Conservation (phyloP, 2,113 vertebrate genomes). For the Turnix velox region DNA sequence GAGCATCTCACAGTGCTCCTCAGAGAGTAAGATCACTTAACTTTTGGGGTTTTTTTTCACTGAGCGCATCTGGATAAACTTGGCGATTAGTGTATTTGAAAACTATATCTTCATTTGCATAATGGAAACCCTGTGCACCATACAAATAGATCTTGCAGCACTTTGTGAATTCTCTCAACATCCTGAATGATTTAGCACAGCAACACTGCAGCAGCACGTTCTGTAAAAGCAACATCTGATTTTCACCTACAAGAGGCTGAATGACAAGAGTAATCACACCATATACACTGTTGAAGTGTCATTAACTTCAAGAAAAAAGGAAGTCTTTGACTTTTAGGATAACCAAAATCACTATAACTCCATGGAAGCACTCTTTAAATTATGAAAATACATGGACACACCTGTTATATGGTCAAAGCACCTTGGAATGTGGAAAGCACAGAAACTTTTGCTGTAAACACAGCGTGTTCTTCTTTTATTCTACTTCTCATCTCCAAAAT, state of each 20-base stretch:
- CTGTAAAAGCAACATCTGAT: neutral
- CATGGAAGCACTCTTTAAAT: neutral
- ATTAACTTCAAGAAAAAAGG: neutral
- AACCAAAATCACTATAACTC: neutral
- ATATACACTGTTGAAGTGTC: neutral
- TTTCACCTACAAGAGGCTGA: neutral
- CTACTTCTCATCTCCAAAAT: neutral
- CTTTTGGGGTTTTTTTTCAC: neutral
- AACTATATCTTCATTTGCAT: neutral
- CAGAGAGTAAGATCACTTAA: neutral
- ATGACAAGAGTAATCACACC: neutral
- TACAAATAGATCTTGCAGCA: neutral
- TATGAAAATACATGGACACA: neutral
- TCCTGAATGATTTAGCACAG: neutral
- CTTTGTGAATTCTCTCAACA: neutral
- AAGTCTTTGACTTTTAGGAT: neutral
- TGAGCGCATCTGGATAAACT: neutral
- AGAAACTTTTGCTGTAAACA: neutral
- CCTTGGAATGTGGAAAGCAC: neutral
- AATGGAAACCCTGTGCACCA: neutral
- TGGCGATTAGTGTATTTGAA: neutral
- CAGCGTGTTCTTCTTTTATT: neutral
- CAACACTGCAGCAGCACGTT: neutral
- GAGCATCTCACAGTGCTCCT: neutral
- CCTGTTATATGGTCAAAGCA: neutral